Evolutionary conservation across 35 echinoderm and acorn worm genomes (phyloP).

Genomic region (Holothuria glaberrima): DNA sequence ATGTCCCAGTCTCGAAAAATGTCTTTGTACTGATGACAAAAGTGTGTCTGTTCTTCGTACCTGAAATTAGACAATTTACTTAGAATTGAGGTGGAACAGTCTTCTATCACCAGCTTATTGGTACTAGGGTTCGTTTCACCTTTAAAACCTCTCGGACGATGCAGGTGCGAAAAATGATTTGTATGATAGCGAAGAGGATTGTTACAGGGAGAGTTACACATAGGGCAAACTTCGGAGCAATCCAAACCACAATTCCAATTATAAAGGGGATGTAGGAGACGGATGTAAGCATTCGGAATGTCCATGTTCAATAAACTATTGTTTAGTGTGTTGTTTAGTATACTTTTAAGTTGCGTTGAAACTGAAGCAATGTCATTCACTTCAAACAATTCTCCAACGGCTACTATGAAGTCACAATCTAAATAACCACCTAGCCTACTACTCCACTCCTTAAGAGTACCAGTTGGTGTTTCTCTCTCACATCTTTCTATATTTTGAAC

Average conservation of each 20-base stretch:
- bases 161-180: conserved; percentile 4
- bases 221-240: neutral
- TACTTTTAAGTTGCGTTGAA: neutral
- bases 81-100: neutral
- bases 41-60: too few relatives aligned
- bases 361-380: neutral
- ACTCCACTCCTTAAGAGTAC: too few relatives aligned
- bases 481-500: too few relatives aligned
- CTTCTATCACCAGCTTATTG: conserved; percentile 29
- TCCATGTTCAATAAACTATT: too few relatives aligned
- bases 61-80: neutral
- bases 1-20: neutral
- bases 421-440: too few relatives aligned
- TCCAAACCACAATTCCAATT: too few relatives aligned
- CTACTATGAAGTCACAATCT: too few relatives aligned
- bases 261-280: too few relatives aligned
- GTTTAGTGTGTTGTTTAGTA: neutral
- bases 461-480: too few relatives aligned
- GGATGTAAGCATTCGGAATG: too few relatives aligned
- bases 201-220: conserved; percentile 7
- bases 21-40: neutral
- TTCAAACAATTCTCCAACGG: neutral
- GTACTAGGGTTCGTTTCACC: neutral
- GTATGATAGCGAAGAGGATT: neutral
- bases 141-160: conserved; percentile 46